phyloP scores from a whole-genome alignment of 2,797 vertebrate species.

The Bradypodion ventrale region DNA sequence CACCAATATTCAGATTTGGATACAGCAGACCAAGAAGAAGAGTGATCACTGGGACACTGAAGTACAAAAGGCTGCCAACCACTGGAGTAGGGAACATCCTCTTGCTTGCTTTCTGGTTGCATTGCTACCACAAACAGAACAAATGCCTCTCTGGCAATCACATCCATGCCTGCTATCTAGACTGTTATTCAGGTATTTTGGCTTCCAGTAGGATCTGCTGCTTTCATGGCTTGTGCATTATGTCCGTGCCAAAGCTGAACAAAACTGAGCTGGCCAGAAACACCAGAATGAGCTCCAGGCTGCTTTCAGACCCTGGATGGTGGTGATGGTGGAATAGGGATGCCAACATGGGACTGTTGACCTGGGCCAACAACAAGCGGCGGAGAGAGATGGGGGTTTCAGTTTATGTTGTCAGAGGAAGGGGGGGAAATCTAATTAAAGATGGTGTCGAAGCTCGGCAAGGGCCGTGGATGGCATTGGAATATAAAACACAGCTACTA shows the following conservation, averaged over 20 bases:
- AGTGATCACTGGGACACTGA: no score
- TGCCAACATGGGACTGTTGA: background rate
- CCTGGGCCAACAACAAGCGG: background rate
- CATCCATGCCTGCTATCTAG: background rate
- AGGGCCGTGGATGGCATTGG: constrained; percentile 69
- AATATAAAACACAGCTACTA: constrained; percentile 73
- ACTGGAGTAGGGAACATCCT: background rate
- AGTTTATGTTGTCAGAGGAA: constrained; percentile 74
- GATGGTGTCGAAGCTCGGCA: constrained; percentile 74
- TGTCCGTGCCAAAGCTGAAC: background rate
- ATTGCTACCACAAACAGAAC: background rate
- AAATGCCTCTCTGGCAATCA: background rate
- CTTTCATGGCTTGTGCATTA: rapidly evolving
- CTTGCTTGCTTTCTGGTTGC: background rate
- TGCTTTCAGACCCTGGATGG: background rate
- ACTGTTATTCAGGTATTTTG: background rate
- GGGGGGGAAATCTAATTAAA: constrained; percentile 81
- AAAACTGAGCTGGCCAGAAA: background rate
- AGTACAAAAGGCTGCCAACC: no score
- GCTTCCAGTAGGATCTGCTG: background rate
- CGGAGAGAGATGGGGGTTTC: constrained; percentile 42
- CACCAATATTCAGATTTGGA: no score
- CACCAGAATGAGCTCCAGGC: background rate
- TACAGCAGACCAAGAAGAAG: no score
- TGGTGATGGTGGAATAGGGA: constrained; percentile 42